Conservation (phyloP, 1,140 invertebrate genomes). For the Platorchestia sp. region DNA sequence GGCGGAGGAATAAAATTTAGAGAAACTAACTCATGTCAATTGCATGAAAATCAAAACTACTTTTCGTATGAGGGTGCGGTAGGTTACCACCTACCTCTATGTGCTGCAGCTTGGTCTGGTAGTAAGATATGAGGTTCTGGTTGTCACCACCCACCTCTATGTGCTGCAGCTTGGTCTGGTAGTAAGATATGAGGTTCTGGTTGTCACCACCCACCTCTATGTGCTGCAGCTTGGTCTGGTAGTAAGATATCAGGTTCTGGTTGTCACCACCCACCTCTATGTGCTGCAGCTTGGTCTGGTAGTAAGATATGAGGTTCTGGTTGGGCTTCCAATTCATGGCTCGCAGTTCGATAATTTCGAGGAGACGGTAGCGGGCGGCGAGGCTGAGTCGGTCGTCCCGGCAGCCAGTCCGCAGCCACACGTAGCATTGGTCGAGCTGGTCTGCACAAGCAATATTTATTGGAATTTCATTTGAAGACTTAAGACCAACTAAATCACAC, state of each 20-base stretch:
- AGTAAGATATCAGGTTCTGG: conserved; percentile 85
- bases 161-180: conserved; percentile 82
- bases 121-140: conserved; percentile 82
- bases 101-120: conserved; percentile 82
- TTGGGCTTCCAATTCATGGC: conserved; percentile 87
- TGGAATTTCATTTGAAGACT: too few species aligned
- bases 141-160: conserved; percentile 75
- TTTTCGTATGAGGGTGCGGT: too few species aligned
- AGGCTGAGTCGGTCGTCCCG: conserved; percentile 83
- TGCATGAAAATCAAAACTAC: too few species aligned
- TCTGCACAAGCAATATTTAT: too few species aligned
- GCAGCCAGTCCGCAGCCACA: conserved; percentile 87
- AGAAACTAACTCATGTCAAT: too few species aligned
- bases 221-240: conserved; percentile 82
- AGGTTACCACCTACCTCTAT: conserved; percentile 75
- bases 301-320: conserved; percentile 86
- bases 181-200: conserved; percentile 85
- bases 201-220: conserved; percentile 77
- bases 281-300: conserved; percentile 82
- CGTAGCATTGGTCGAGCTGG: conserved; percentile 81
- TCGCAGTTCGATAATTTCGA: conserved; percentile 89
- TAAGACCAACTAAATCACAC: too few species aligned
- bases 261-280: conserved; percentile 77
- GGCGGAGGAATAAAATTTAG: too few species aligned
- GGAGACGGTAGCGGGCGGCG: conserved; percentile 84